Evolutionary conservation across 1,140 invertebrate genomes (phyloP), one percentile per base, ranked within the genome.

Genomic region (Mizuhopecten yessoensis): DNA sequence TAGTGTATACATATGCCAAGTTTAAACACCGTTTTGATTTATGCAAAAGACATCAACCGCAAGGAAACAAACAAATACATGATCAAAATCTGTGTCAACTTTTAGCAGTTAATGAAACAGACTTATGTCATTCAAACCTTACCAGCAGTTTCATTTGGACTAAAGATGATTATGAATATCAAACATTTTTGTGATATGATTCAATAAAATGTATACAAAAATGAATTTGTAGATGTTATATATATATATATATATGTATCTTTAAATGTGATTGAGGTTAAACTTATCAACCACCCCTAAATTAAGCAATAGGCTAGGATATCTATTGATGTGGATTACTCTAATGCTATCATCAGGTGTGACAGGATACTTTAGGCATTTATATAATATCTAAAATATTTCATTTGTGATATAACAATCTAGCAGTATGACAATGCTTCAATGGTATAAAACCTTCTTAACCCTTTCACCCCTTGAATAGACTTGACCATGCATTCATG

Each of bases 61-160:
- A 75, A 75, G 20, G 3, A 49, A 20, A 49, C 15, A 49, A 29
- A 75, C 57, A 29, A 75, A 75, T 29, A 75, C 57, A 75, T 23
- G 11, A 23, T 23, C 45, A 5, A 49, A 5, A 29, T 75, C 57
- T n/a, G 57, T 29, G 3, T 9, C 23, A 75, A 45, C 42, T 7
- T 39, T 5, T 39, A 7, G 5, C 36, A 39, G 5, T 39, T 39
- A 39, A 13, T 39, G 5, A 13, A 39, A 39, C n/a, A n/a, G n/a
- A n/a, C n/a, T n/a, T n/a, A 39, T 23, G n/a, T 29, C 57, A n/a
- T 17, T n/a, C 57, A 75, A 29, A 75, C 57, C n/a, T n/a, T 29
- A 75, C 57, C 57, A 75, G 57, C 57, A 75, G 57, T 75, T 75
- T 75, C n/a, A 17, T n/a, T 75, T 75, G 57, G 57, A 75, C 57